Percentiles rank a stretch among this genome's conserved stretches.
Conservation (phyloP, 2,888 invertebrate genomes). For the Sphecodes monilicornis region DNA sequence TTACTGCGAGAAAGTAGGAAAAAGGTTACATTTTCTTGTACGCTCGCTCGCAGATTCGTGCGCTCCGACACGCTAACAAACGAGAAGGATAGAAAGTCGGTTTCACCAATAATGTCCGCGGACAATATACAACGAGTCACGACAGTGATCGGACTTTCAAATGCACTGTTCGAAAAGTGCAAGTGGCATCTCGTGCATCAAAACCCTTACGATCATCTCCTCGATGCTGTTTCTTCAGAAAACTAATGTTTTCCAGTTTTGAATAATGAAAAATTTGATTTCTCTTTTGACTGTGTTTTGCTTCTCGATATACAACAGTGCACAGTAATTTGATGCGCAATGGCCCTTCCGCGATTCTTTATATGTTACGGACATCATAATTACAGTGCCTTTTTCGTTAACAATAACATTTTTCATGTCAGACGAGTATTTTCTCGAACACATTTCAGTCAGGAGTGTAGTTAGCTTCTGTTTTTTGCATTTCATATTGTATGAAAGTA, state of each 20-base stretch:
- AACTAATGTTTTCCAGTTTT: not conserved
- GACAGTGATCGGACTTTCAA: not conserved
- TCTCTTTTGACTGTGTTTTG: no score
- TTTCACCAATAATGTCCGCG: constrained; percentile 1
- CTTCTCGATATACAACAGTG: no score
- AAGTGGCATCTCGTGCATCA: not conserved
- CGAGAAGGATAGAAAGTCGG: constrained; percentile 10
- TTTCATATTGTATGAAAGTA: no score
- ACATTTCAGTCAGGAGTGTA: no score
- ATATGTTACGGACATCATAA: no score
- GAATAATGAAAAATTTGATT: no score
- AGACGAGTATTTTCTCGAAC: no score
- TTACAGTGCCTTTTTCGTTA: no score
- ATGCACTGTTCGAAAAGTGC: not conserved
- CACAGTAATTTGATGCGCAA: no score
- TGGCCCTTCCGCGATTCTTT: no score
- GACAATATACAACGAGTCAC: constrained; percentile 20
- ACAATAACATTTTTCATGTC: no score
- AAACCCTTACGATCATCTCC: not conserved
- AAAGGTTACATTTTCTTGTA: not conserved
- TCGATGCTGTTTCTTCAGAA: not conserved
- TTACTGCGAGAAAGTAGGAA: constrained; percentile 4
- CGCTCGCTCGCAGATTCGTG: not conserved
- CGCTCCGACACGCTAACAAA: not conserved
- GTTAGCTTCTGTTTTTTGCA: no score